Base-by-base conservation (phyloP, 2,113 vertebrate species). In the Saccopteryx bilineata region DNA sequence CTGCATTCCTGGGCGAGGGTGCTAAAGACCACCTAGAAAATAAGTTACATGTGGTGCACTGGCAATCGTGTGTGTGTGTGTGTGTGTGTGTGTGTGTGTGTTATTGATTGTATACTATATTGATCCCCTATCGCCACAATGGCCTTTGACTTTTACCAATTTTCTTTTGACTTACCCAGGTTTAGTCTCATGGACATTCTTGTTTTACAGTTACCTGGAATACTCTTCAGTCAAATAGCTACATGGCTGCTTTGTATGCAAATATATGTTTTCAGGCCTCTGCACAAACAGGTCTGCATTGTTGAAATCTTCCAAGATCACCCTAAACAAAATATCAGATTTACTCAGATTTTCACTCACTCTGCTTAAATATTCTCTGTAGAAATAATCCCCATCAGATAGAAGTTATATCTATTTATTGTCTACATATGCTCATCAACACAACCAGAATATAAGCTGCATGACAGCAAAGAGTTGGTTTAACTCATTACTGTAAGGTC, bases 161-260 rank as follows among this genome's bases (percentile, higher is more conserved):
- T 68, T 74, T 76, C 23, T 61, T 11, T 28, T 61, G 52, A 61
- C 26, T 56, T 63, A 56, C 10, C 83, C 21, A 39, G 3, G 33
- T 94, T 50, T 76, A 46, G 17, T 68, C 7, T 75, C 54, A 84
- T 52, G 12, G 23, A 23, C 19, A 15, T 82, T n/a, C 11, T 85
- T 69, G 2, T 58, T 58, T 18, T 76, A 76, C 39, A 66, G 28
- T 60, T 68, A 39, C 28, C 1, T 60, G 9, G 8, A 31, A 39
- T 31, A n/a, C 1, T 90, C 31, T 68, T 75, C 14, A 74, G 15
- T 24, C 5, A 75, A n/a, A 24, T 15, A 60, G 10, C 1, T 65
- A 10, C 24, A 33, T 69, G 24, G 12, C 39, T 58, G 7, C 0
- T 68, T 28, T 5, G 2, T 5, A 81, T 21, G 18, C 0, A 1